These are phyloP conservation scores for Neogobius melanostomus DNA, from an alignment of 2,113 vertebrate genomes.

Conservation along the genomic window DNA sequence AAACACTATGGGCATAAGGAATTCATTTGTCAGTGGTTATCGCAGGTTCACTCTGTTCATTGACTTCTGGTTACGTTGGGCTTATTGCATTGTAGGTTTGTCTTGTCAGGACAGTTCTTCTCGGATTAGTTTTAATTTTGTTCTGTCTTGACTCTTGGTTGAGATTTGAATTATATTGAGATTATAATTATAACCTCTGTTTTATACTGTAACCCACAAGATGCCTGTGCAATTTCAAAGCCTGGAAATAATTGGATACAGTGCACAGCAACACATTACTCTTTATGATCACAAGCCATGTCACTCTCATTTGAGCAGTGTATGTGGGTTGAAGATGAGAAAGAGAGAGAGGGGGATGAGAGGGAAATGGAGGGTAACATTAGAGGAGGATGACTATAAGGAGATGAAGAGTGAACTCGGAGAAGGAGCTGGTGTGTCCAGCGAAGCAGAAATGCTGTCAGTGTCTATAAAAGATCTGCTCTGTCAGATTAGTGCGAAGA, in stretches of 20 bases:
- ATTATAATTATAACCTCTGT: no score
- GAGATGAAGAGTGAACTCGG: constrained; percentile 61
- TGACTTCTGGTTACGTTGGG: no score
- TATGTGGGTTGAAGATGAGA: constrained; percentile 30
- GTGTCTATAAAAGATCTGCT: constrained; percentile 74
- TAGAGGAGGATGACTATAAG: constrained; percentile 49
- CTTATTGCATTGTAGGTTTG: no score
- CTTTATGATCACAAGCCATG: constrained; percentile 21
- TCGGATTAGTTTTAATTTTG: no score
- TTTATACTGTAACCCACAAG: no score
- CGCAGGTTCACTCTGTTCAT: no score
- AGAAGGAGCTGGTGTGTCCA: constrained; percentile 62
- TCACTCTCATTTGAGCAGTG: constrained; percentile 10
- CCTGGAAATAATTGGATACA: background rate
- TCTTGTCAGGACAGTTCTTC: no score
- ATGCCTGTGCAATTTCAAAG: no score
- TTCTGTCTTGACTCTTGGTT: no score
- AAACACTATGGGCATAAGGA: no score
- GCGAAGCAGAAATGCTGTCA: constrained; percentile 73
- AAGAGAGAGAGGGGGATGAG: constrained; percentile 36
- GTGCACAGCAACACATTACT: background rate
- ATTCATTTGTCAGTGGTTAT: no score
- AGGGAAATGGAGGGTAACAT: constrained; percentile 56
- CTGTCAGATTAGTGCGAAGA: constrained; percentile 72
- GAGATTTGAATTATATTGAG: no score